These are phyloP conservation scores for Semaprochilodus insignis DNA, from an alignment of 2,797 vertebrate genomes.

Conservation along the genomic window DNA sequence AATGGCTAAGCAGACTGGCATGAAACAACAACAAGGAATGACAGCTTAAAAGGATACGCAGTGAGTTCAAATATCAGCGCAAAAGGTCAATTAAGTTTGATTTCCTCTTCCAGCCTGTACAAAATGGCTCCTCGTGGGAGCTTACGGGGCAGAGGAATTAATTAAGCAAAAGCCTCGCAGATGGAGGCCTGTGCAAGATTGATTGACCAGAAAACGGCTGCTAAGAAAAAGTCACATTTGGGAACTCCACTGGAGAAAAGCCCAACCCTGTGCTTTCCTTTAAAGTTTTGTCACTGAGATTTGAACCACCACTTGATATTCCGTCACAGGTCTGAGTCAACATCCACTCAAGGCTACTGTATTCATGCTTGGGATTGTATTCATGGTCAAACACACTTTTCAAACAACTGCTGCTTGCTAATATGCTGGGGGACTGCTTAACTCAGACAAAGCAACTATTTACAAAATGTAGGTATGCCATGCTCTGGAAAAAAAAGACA, in stretches of 20 bases:
- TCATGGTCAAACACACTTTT: background rate
- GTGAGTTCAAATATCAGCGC: constrained; percentile 74
- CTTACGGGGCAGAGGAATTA: constrained; percentile 62
- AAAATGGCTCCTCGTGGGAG: constrained; percentile 62
- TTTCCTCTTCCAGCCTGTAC: constrained; percentile 61
- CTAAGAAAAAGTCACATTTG: constrained; percentile 45
- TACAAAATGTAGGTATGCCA: too few species aligned
- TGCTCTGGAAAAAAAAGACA: too few species aligned
- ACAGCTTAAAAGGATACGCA: constrained; percentile 52
- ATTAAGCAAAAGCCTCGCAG: constrained; percentile 67
- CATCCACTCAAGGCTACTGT: constrained; percentile 30
- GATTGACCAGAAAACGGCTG: constrained; percentile 55
- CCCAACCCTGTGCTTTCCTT: constrained; percentile 17
- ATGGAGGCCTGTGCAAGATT: constrained; percentile 58
- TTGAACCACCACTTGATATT: constrained; percentile 29
- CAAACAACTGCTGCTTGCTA: background rate
- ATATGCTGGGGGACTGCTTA: background rate
- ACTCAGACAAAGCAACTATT: too few species aligned
- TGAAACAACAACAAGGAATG: constrained; percentile 60
- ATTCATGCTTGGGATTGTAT: constrained; percentile 27
- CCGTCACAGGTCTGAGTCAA: constrained; percentile 13
- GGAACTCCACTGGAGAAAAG: constrained; percentile 31
- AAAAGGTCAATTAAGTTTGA: constrained; percentile 75
- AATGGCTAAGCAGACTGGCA: constrained; percentile 53
- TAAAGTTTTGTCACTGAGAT: background rate